Evolutionary conservation across 2,797 vertebrate genomes (phyloP).

Genomic region (Chlorospingus flavigularis): DNA sequence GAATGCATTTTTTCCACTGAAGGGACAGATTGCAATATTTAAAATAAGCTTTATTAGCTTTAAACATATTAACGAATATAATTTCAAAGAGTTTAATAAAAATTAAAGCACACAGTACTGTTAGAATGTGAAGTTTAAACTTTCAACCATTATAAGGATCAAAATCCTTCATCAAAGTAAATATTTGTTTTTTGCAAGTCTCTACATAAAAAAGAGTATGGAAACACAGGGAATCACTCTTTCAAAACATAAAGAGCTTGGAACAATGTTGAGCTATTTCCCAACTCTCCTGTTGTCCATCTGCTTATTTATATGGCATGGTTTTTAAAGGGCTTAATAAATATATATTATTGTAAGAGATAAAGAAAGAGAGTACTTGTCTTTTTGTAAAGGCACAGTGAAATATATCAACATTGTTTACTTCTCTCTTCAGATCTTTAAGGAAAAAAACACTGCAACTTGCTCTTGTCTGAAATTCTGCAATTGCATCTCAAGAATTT

Average conservation of each 20-base stretch:
- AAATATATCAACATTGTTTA: not conserved
- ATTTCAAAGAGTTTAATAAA: not conserved
- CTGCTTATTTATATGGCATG: not conserved
- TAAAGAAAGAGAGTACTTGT: not conserved
- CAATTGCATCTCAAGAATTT: not conserved
- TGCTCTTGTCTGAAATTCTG: not conserved
- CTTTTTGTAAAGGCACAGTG: not conserved
- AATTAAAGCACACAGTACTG: not conserved
- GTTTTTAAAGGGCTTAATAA: not conserved
- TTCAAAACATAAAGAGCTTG: not conserved
- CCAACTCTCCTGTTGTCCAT: not conserved
- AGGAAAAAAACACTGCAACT: not conserved
- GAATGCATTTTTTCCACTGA: not conserved
- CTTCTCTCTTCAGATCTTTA: not conserved
- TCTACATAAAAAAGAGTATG: not conserved
- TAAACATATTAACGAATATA: not conserved
- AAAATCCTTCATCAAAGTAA: accelerated
- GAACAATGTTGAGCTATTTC: not conserved
- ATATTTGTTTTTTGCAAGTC: not conserved
- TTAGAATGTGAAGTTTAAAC: not conserved
- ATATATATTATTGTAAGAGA: not conserved
- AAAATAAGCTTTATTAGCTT: not conserved
- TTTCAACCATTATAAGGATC: not conserved
- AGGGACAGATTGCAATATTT: not conserved
- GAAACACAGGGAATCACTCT: not conserved